These are phyloP conservation scores for Taenioides sp. DNA, from an alignment of 2,797 vertebrate genomes.

Conservation along the genomic window DNA sequence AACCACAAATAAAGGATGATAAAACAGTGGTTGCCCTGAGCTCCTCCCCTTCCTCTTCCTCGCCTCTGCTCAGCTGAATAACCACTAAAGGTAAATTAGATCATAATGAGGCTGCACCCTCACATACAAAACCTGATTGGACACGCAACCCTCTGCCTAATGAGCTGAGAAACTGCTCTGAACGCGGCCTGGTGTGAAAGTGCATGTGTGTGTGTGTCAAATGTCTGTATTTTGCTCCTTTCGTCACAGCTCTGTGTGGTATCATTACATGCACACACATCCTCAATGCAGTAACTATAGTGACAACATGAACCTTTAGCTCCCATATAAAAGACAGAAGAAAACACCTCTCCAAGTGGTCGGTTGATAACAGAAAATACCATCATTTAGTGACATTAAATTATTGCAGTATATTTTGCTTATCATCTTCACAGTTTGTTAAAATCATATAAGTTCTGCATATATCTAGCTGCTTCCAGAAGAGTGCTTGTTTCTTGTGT, in stretches of 20 bases:
- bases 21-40: slow-evolving; percentile 11
- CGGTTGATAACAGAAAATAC: background rate
- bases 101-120: slow-evolving; percentile 92
- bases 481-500: background rate
- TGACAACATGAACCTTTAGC: slow-evolving; percentile 31
- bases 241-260: slow-evolving; percentile 98
- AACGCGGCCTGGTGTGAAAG: slow-evolving; percentile 28
- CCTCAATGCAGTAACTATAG: slow-evolving; percentile 92
- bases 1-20: slow-evolving; percentile 17
- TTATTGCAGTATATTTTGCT: background rate
- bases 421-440: background rate
- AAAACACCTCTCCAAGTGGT: background rate
- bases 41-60: slow-evolving; percentile 74
- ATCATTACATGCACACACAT: slow-evolving; percentile 85
- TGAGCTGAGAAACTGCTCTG: slow-evolving; percentile 90
- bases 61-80: slow-evolving; percentile 92
- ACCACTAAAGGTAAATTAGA: slow-evolving; percentile 95
- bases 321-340: background rate
- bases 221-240: slow-evolving; percentile 98
- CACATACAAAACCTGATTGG: slow-evolving; percentile 97
- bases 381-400: background rate
- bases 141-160: slow-evolving; percentile 97
- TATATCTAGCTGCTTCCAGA: background rate
- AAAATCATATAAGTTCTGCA: background rate
- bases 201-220: slow-evolving; percentile 79